phyloP scores from a whole-genome alignment of 2,797 vertebrate genomes.

The Glossophaga mutica region DNA sequence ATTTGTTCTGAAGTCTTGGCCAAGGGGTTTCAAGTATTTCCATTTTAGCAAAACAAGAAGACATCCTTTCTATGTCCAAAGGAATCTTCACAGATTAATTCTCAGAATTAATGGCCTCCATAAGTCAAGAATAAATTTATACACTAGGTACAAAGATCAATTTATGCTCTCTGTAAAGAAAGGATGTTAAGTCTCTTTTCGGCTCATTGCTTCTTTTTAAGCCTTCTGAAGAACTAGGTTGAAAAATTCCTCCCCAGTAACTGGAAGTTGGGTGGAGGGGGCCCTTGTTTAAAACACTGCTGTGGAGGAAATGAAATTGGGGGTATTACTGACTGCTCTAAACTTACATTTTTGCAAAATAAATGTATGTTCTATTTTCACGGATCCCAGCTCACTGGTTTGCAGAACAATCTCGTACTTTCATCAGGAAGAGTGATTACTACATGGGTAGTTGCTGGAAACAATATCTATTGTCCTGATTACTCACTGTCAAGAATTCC shows the following conservation, averaged over 20 bases:
- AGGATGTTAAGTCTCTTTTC: background rate
- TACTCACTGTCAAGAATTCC: slow-evolving; percentile 47
- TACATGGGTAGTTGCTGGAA: background rate
- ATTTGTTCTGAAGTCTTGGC: background rate
- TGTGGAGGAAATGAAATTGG: slow-evolving; percentile 29
- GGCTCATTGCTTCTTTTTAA: background rate
- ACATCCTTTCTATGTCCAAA: background rate
- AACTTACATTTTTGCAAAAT: slow-evolving; percentile 22
- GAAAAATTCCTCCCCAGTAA: background rate
- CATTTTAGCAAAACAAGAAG: background rate
- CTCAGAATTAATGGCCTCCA: background rate
- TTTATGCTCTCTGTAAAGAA: background rate
- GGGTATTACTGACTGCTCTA: background rate
- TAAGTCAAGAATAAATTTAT: slow-evolving; percentile 2
- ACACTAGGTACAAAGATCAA: background rate
- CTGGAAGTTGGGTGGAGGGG: background rate
- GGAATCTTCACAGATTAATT: background rate
- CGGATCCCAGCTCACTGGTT: background rate
- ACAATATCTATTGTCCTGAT: slow-evolving; percentile 22
- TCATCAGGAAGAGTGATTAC: slow-evolving; percentile 49
- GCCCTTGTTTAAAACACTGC: slow-evolving; percentile 22
- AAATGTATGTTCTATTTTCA: slow-evolving; percentile 42
- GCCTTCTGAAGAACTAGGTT: background rate
- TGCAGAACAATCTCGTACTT: slow-evolving; percentile 28
- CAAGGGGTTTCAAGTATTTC: background rate